Evolutionary conservation across 2,888 invertebrate species (phyloP), one percentile per base, ranked within the genome.

Genomic region (Spialia ferax): DNA sequence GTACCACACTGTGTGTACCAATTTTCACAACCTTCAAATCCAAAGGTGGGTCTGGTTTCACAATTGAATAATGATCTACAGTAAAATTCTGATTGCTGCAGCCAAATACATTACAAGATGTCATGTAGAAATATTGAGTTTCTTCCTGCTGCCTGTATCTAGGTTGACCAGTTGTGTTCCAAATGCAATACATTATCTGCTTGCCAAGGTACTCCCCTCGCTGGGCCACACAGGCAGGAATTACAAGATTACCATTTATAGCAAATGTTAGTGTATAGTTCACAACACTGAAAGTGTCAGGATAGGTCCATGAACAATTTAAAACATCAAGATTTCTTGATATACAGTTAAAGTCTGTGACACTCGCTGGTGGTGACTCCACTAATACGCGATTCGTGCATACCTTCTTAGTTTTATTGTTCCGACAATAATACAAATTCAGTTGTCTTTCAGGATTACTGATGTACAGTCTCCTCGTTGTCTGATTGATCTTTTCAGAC

Each of bases 261-360:
- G 79, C 73, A 71, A 86, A 89, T 59, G 84, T 82, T 35, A 92
- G 69, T 20, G 76, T 74, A 70, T 87, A 89, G 60, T 80, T 82
- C 32, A 85, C 82, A 38, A 73, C 75, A 72, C 83, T 86, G 42
- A 68, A 95, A 88, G 91, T 72, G 1, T 79, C 77, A 0, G 95
- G 95, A 55, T 94, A 91, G 0, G 94, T 95, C 96, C 97, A 98
- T 1, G 95, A 94, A 81, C 98, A 98, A 13, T 95, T 96, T 74
- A 98, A 88, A 75, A 95, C 95, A 63, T 96, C 95, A 89, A 96
- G 96, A 82, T 98, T 97, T 72, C 94, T 90, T 11, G 97, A 96
- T 59, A 95, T 87, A 80, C 98, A 98, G 26, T 89, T 88, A 78
- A 98, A 97, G 82, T 97, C 95, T 8, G 89, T 85, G 2, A 97